These are phyloP conservation scores for Sycon ciliatum DNA, from an alignment of 37 sponge, comb jelly and placozoan genomes.

Conservation along the genomic window DNA sequence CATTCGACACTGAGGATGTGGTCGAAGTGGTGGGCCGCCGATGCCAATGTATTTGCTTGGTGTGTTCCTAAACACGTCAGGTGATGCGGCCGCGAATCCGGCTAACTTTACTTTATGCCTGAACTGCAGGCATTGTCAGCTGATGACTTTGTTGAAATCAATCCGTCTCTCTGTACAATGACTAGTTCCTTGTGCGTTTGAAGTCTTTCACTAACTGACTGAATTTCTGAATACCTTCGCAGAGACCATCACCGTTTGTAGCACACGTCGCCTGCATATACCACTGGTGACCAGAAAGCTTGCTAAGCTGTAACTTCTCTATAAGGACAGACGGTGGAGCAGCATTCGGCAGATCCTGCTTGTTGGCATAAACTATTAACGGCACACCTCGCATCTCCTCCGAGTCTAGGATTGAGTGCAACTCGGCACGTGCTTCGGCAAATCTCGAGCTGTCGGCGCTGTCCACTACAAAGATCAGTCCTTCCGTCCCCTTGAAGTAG, in stretches of 20 bases:
- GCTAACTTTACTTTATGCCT: no score
- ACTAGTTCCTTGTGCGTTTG: no score
- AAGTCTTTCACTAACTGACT: conserved; percentile 75
- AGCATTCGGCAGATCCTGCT: conserved; percentile 76
- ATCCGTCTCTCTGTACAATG: no score
- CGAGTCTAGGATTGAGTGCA: conserved; percentile 60
- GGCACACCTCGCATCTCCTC: conserved; percentile 81
- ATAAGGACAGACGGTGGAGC: conserved; percentile 44
- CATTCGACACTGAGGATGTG: no score
- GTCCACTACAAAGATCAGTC: conserved; percentile 86
- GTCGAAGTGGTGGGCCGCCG: no score
- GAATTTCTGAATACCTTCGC: conserved; percentile 60
- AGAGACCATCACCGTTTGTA: conserved; percentile 66
- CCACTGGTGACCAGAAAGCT: conserved; percentile 56
- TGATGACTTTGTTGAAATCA: no score
- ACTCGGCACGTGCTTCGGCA: conserved; percentile 60
- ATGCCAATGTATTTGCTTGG: no score
- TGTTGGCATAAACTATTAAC: conserved; percentile 74
- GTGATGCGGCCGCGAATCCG: no score
- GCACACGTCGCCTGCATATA: conserved; percentile 88
- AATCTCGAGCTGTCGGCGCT: conserved; percentile 59
- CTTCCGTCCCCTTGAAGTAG: conserved; percentile 83
- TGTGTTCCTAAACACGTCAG: no score
- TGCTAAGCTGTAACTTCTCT: conserved; percentile 35
- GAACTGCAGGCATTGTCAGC: no score